Evolutionary conservation across 2,797 vertebrate species (phyloP).

Genomic region (Characodon lateralis): DNA sequence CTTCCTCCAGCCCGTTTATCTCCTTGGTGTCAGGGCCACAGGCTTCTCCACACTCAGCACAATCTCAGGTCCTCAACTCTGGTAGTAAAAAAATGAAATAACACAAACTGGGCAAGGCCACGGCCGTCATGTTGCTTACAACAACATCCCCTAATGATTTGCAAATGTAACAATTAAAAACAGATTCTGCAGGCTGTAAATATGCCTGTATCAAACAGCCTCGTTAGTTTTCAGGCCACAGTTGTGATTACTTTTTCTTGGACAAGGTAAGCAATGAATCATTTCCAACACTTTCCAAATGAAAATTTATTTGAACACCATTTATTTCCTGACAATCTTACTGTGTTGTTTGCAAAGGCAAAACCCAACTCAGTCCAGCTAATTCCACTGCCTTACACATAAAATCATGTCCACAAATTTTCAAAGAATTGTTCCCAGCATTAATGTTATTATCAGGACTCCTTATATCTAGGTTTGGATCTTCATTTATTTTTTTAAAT

Average conservation of each 20-base stretch:
- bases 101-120: constrained; percentile 8
- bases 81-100: constrained; percentile 15
- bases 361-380: background rate
- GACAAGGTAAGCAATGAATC: background rate
- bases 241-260: background rate
- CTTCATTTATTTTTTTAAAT: background rate
- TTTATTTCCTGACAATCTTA: background rate
- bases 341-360: background rate
- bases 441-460: background rate
- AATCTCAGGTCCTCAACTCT: constrained; percentile 24
- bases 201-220: constrained; percentile 2
- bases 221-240: background rate
- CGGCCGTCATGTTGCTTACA: background rate
- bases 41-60: constrained; percentile 21
- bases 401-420: background rate
- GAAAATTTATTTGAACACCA: background rate
- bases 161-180: constrained; percentile 8
- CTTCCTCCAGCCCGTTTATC: constrained; percentile 59
- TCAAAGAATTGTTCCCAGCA: background rate
- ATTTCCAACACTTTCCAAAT: too few relatives aligned
- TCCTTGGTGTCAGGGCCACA: constrained; percentile 49
- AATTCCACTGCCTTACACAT: background rate
- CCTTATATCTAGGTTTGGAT: background rate
- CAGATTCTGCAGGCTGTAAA: background rate
- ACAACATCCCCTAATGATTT: constrained; percentile 25